phyloP scores from a whole-genome alignment of 2,888 invertebrate species.

The Nephrocerus scutellatus region DNA sequence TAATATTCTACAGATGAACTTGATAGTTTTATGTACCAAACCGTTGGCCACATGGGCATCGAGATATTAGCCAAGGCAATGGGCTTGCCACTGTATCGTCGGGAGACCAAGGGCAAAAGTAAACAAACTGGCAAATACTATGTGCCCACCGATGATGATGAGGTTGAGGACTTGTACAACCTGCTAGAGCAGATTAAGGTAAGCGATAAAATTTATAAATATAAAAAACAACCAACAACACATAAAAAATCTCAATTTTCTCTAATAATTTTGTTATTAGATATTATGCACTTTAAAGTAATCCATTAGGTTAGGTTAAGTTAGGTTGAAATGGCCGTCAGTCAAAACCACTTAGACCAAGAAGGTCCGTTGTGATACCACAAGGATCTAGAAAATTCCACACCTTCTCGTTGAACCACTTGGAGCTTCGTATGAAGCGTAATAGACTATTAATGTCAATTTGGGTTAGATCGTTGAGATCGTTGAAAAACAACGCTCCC shows the following conservation, averaged over 20 bases:
- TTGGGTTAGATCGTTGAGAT: too few relatives aligned
- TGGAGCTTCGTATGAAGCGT: too few relatives aligned
- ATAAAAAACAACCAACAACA: too few relatives aligned
- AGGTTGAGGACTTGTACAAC: slow-evolving; percentile 93
- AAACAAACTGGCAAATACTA: slow-evolving; percentile 71
- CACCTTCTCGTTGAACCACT: too few relatives aligned
- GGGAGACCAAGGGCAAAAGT: slow-evolving; percentile 78
- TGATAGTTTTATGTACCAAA: slow-evolving; percentile 99
- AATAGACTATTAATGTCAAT: too few relatives aligned
- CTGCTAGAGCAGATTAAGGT: slow-evolving; percentile 56
- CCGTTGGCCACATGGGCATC: slow-evolving; percentile 94
- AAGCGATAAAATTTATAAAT: slow-evolving; percentile 22
- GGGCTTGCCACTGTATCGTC: slow-evolving; percentile 82
- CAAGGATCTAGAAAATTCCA: too few relatives aligned
- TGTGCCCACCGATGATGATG: slow-evolving; percentile 75
- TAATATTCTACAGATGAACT: slow-evolving; percentile 70
- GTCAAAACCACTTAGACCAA: too few relatives aligned
- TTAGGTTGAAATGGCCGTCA: too few relatives aligned
- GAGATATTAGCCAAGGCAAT: slow-evolving; percentile 88
- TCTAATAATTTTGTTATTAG: slow-evolving; percentile 4
- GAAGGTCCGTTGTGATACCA: too few relatives aligned
- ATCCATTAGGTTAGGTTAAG: too few relatives aligned
- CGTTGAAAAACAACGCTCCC: too few relatives aligned
- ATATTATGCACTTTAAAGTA: slow-evolving; percentile 5
- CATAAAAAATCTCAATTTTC: too few relatives aligned